Base-by-base conservation (phyloP, 1,140 invertebrate genomes). In the Saxidomus purpurata region DNA sequence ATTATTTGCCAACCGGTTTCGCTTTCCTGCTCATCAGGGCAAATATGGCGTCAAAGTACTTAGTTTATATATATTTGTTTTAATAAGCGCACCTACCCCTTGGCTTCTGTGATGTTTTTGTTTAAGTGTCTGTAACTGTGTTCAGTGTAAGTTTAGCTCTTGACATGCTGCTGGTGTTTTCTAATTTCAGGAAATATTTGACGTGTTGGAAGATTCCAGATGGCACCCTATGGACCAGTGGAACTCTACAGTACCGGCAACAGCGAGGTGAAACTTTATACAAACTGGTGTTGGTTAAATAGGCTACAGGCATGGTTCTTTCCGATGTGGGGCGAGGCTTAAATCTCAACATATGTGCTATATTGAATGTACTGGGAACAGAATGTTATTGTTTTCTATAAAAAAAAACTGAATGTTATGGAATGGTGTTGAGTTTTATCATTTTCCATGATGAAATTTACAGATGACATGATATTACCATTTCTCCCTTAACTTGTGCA, bases 101-200 rank as follows among this genome's bases (percentile, higher is more conserved):
- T n/a, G n/a, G n/a, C n/a, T n/a, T n/a, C n/a, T n/a, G n/a, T n/a
- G n/a, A n/a, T n/a, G n/a, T n/a, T n/a, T n/a, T n/a, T n/a, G n/a
- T n/a, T n/a, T n/a, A n/a, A n/a, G n/a, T n/a, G n/a, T n/a, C n/a
- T n/a, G n/a, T n/a, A n/a, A n/a, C n/a, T n/a, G n/a, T n/a, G n/a
- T n/a, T n/a, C n/a, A n/a, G n/a, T n/a, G n/a, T n/a, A n/a, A n/a
- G n/a, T n/a, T n/a, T n/a, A n/a, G n/a, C n/a, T n/a, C n/a, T n/a
- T n/a, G n/a, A n/a, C n/a, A n/a, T n/a, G n/a, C n/a, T n/a, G n/a
- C n/a, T n/a, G n/a, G n/a, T n/a, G n/a, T n/a, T 43, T 43, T 13
- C 1, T 74, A 67, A 25, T 94, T 95, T 82, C 93, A 96, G 95
- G 95, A 96, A 90, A 92, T 96, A 36, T 96, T 95, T 94, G 92